phyloP scores from a whole-genome alignment of 2,797 vertebrate genomes.

The Prionace glauca region DNA sequence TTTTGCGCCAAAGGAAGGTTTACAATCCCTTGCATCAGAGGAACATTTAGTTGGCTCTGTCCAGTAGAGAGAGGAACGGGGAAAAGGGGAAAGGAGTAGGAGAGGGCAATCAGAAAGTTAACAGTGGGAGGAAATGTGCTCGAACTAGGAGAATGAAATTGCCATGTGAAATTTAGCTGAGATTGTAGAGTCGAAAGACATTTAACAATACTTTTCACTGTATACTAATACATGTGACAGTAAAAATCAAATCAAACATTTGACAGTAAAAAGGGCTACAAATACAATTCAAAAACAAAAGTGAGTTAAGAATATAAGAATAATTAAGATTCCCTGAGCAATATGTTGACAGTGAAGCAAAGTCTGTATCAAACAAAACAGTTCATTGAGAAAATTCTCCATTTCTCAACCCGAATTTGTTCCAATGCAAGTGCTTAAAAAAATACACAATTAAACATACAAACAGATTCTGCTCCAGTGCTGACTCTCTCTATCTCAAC shows the following conservation, averaged over 20 bases:
- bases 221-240: no score
- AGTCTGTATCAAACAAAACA: not conserved
- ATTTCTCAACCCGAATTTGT: no score
- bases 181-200: no score
- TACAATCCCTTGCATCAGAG: not conserved
- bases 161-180: not conserved
- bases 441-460: not conserved
- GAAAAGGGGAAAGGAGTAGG: conserved; percentile 35
- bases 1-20: not conserved
- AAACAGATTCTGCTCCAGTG: not conserved
- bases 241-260: no score
- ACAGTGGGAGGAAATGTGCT: not conserved
- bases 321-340: not conserved
- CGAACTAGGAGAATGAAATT: not conserved
- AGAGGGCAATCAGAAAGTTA: conserved; percentile 29
- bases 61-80: not conserved
- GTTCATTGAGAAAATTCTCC: not conserved
- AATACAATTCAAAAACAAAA: not conserved
- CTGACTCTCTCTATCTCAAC: not conserved
- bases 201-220: no score
- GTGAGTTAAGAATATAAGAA: not conserved
- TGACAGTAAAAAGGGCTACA: not conserved
- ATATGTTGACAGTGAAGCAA: not conserved
- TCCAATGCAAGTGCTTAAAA: not conserved
- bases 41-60: not conserved